These are phyloP conservation scores for Cheilosia pagana DNA, from an alignment of 2,888 invertebrate genomes.

Conservation along the genomic window DNA sequence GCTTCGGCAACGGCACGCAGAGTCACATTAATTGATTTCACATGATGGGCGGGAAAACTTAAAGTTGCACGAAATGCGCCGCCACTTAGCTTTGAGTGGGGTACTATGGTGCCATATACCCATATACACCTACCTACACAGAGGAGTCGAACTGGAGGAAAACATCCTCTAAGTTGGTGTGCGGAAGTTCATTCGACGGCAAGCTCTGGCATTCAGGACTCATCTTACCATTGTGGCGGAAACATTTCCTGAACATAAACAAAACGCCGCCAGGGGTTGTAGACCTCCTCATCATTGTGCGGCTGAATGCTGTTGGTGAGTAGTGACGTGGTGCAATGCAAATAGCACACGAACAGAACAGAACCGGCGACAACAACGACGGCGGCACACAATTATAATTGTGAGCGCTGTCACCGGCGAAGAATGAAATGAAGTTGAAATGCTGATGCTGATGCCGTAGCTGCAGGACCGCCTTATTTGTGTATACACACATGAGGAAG, in stretches of 20 bases:
- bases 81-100: neutral
- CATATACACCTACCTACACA: too few relatives aligned
- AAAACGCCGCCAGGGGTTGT: slow-evolving; percentile 61
- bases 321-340: slow-evolving; percentile 45
- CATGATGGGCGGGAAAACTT: slow-evolving; percentile 13
- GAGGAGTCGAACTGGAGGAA: slow-evolving; percentile 28
- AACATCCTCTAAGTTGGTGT: slow-evolving; percentile 29
- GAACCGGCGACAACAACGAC: slow-evolving; percentile 36
- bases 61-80: slow-evolving; percentile 15
- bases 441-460: slow-evolving; percentile 6
- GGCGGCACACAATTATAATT: slow-evolving; percentile 42
- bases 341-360: slow-evolving; percentile 27
- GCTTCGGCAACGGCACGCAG: slow-evolving; percentile 4
- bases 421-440: slow-evolving; percentile 35
- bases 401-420: slow-evolving; percentile 23
- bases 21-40: slow-evolving; percentile 30
- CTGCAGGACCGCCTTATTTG: slow-evolving; percentile 26
- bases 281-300: slow-evolving; percentile 46
- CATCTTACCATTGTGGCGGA: slow-evolving; percentile 63
- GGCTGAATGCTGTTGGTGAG: slow-evolving; percentile 40
- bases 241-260: slow-evolving; percentile 72
- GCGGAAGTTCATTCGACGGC: slow-evolving; percentile 65
- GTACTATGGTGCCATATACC: neutral
- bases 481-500: slow-evolving; percentile 9
- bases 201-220: slow-evolving; percentile 46